Conservation (phyloP, 2,888 invertebrate genomes). For the Schizaphis graminum region DNA sequence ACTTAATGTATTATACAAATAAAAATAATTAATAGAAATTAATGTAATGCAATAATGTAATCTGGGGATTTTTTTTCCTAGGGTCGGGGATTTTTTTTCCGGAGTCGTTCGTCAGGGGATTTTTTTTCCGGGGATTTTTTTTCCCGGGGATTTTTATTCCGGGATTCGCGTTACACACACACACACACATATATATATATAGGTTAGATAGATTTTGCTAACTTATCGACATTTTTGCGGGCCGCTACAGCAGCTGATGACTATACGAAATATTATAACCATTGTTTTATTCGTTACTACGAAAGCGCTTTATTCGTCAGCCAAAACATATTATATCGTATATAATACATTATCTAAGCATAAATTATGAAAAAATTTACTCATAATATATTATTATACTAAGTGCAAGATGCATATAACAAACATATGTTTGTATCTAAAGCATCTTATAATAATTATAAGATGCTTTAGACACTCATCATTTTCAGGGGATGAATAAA, state of each 20-base stretch:
- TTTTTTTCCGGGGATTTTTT: too few species aligned
- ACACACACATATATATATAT: background rate
- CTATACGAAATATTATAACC: background rate
- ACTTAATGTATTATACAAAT: too few species aligned
- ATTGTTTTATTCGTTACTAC: background rate
- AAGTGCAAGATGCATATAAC: background rate
- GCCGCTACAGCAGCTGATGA: background rate
- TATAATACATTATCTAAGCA: background rate
- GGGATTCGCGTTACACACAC: too few species aligned
- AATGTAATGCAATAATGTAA: too few species aligned
- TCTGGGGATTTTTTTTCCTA: too few species aligned
- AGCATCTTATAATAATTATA: background rate
- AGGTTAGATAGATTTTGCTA: slow-evolving; percentile 34
- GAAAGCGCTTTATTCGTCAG: background rate
- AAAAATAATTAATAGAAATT: too few species aligned
- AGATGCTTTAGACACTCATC: background rate
- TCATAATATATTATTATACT: background rate
- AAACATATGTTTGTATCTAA: too few species aligned
- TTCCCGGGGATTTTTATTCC: too few species aligned
- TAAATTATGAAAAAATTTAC: background rate
- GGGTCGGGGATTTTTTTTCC: too few species aligned
- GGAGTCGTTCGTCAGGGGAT: too few species aligned
- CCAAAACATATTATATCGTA: background rate
- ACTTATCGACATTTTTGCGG: slow-evolving; percentile 11
- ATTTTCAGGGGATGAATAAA: background rate